Conservation (phyloP, 2,888 invertebrate genomes). For the Machimus atricapillus region DNA sequence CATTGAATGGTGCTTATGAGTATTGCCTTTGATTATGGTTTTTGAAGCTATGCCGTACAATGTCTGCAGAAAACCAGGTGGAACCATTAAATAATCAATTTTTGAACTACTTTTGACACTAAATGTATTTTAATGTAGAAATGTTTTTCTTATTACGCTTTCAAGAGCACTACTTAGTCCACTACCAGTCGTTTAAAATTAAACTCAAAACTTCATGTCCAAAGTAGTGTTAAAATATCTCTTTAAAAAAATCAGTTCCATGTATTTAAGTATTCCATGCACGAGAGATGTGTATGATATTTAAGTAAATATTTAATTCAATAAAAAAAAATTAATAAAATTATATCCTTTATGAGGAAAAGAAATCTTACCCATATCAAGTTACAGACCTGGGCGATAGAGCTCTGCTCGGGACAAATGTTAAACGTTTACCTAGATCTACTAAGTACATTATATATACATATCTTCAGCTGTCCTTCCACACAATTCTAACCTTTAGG, state of each 20-base stretch:
- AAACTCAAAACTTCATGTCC: neutral
- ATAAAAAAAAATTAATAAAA: no score
- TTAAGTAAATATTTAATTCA: no score
- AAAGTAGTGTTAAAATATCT: neutral
- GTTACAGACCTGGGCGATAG: no score
- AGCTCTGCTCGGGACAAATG: no score
- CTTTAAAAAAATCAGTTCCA: neutral
- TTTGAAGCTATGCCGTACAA: neutral
- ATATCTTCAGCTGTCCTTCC: no score
- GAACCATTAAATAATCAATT: constrained; percentile 24
- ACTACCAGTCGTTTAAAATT: neutral
- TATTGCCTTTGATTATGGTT: constrained; percentile 42
- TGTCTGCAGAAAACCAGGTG: neutral
- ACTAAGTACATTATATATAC: no score
- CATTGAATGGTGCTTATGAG: constrained; percentile 47
- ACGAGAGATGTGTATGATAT: no score
- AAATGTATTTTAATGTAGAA: neutral
- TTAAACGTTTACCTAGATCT: no score
- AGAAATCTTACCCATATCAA: no score
- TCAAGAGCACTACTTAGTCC: neutral
- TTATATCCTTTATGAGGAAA: no score
- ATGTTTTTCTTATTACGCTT: neutral
- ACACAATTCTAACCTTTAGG: no score
- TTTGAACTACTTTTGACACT: neutral
- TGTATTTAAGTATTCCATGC: neutral